These are phyloP conservation scores for Falco rusticolus DNA, from an alignment of 2,797 vertebrate genomes.

Conservation along the genomic window DNA sequence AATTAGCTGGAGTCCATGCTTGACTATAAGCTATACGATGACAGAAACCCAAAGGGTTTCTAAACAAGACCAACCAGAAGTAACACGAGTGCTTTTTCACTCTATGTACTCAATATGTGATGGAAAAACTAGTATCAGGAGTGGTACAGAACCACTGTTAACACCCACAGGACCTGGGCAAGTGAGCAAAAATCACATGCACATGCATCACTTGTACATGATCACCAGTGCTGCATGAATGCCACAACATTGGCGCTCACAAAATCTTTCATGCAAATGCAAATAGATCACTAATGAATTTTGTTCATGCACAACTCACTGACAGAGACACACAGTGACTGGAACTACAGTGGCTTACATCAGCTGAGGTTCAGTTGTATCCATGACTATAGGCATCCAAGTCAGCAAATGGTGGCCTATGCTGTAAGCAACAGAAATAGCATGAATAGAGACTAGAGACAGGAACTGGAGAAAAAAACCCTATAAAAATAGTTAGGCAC, in stretches of 20 bases:
- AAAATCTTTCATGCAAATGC: neutral
- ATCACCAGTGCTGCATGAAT: accelerated
- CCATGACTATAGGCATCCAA: neutral
- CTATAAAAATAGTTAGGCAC: neutral
- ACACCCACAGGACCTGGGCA: neutral
- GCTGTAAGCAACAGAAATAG: neutral
- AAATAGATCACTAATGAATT: neutral
- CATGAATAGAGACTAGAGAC: neutral
- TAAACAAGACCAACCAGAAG: neutral
- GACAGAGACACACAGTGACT: neutral
- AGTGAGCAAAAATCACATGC: neutral
- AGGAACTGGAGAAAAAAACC: neutral
- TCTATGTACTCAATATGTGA: neutral
- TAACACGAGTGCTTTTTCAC: neutral
- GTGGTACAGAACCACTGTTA: neutral
- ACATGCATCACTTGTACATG: accelerated
- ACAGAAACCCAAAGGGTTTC: constrained; percentile 56
- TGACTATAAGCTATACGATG: constrained; percentile 19
- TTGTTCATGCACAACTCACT: neutral
- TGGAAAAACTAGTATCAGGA: neutral
- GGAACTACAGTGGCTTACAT: neutral
- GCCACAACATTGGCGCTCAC: neutral
- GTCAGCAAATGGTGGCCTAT: neutral
- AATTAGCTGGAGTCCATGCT: constrained; percentile 55
- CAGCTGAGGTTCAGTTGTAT: neutral